Base-by-base conservation (phyloP, 2,888 invertebrate genomes). In the Heteropelma amictum region DNA sequence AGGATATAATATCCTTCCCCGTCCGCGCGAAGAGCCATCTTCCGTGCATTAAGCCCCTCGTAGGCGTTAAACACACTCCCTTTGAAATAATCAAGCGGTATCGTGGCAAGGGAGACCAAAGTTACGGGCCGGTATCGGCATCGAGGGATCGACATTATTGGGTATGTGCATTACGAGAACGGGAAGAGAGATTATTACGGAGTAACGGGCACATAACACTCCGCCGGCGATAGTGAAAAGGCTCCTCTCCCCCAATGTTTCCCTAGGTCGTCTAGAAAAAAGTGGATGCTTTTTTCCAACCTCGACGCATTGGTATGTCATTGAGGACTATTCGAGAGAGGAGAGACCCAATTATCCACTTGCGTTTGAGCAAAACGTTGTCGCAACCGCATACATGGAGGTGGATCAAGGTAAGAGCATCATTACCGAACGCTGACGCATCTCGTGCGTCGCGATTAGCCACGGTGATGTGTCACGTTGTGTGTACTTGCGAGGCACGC, bases 41-140 rank as follows among this genome's bases (percentile, higher is more conserved):
- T 30, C 65, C 33, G 35, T 19, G 12, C 28, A 28, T 47, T 26
- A 26, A 19, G 26, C 12, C 23, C 6, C 68, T 68, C n/a, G 54
- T 56, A 71, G 76, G 79, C 76, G 79, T 77, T 79, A 76, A 79
- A 79, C 76, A 78, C 75, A 80, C 81, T 77, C 76, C 74, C 76
- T 81, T 83, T 82, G 81, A 83, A 82, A 81, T 82, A 82, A 82
- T 82, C 80, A 82, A 79, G 72, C 78, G 72, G 65, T 60, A 58
- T 33, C 65, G 47, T 56, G 7, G 40, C 56, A 65, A 65, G 54
- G 65, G 14, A 47, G 26, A 12, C 47, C 60, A 19, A 23, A 23
- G 38, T n/a, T 17, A 14, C 12, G 26, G 14, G 7, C 30, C 23
- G 14, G 42, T 45, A 33, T 35, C 19, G 26, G 12, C 51, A 21